phyloP scores from a whole-genome alignment of 2,888 invertebrate genomes.

The Acanthosepion esculentum region DNA sequence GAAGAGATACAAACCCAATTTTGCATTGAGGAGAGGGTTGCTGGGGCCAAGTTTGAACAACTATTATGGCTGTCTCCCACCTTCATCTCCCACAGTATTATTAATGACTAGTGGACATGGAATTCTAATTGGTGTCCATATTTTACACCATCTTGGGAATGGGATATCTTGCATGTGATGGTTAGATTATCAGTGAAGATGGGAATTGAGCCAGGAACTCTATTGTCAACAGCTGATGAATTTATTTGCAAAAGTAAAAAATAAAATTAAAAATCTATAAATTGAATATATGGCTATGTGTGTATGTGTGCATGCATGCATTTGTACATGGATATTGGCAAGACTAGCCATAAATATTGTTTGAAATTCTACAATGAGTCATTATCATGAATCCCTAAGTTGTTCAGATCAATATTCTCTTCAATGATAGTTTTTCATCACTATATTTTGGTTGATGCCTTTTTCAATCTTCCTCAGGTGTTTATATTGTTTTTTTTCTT shows the following conservation, averaged over 20 bases:
- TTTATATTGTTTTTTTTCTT: too few species aligned
- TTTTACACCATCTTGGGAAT: background rate
- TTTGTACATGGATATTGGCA: background rate
- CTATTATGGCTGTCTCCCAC: background rate
- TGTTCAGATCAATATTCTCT: too few species aligned
- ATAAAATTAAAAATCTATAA: background rate
- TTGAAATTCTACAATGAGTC: too few species aligned
- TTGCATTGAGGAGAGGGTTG: background rate
- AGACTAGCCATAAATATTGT: too few species aligned
- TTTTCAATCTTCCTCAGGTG: too few species aligned
- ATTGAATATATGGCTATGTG: background rate
- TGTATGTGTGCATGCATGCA: background rate
- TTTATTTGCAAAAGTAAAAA: background rate
- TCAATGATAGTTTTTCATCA: too few species aligned
- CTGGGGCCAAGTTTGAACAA: background rate
- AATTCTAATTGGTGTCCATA: conserved; percentile 14
- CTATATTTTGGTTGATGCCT: too few species aligned
- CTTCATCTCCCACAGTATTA: background rate
- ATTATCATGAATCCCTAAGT: too few species aligned
- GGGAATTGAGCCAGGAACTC: background rate
- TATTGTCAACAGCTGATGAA: conserved; percentile 15
- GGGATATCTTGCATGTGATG: background rate
- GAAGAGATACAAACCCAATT: background rate
- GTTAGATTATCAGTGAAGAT: background rate
- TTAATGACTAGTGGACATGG: conserved; percentile 6